Base-by-base conservation (phyloP, 2,797 vertebrate genomes). In the Acrossocheilus fasciatus region DNA sequence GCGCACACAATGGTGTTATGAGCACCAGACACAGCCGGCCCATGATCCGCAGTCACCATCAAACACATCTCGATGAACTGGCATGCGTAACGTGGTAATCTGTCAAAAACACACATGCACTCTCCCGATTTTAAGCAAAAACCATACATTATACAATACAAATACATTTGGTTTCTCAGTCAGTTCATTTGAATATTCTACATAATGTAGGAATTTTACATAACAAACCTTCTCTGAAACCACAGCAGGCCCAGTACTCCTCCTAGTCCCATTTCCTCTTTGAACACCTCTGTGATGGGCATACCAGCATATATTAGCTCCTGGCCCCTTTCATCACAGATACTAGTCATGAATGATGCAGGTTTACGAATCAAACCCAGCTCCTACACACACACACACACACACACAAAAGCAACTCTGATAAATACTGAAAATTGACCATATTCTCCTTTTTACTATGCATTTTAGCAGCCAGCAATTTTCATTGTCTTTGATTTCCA, bases 1-100 rank as follows among this genome's bases (percentile, higher is more conserved):
- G 98, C 98, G 0, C 98, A 99, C 85, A 99, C 98, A 1, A 99
- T 99, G 82, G 98, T 98, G 94, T 99, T 99, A 94, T 99, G 98
- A 62, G 98, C 98, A 2, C 98, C 98, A 0, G 98, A 99, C 1
- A 99, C 98, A 0, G 98, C 98, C 0, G 98, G 98, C 0, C 98
- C 98, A 0, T 99, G 98, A 90, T 99, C 98, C 1, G 98, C 98
- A 0, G 98, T 99, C 87, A 99, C 98, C 98, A 99, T 99, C 87
- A 99, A 94, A 88, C 98, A 99, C 98, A 99, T 99, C 95, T 99
- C 98, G 0, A 99, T 98, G 93, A 99, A 99, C 93, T 99, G 98
- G 92, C 98, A 99, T 88, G 98, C 97, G 0, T 99, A 99, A 81
- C 94, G 96, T 1, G 98, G 98, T 64, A 99, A 92, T 94, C 98